phyloP scores from a whole-genome alignment of 1,140 invertebrate species.

The Anastatus disparis region DNA sequence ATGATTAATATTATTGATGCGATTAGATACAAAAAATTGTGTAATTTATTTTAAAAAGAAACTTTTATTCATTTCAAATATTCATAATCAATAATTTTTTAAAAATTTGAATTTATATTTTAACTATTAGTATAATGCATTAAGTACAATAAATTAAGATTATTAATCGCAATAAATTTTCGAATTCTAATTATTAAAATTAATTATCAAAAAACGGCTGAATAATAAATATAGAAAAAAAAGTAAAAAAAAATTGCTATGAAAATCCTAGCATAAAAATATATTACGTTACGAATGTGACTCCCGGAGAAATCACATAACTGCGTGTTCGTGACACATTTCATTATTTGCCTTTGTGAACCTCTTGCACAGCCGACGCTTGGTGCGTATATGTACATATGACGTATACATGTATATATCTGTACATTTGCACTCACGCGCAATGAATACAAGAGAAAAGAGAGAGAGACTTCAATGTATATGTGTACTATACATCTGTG shows the following conservation, averaged over 20 bases:
- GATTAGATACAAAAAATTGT: too few species aligned
- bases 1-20: too few species aligned
- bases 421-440: not conserved
- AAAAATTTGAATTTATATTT: too few species aligned
- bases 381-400: not conserved
- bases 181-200: too few species aligned
- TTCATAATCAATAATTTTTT: too few species aligned
- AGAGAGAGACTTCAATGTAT: not conserved
- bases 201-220: too few species aligned
- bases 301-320: not conserved
- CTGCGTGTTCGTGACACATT: constrained; percentile 21
- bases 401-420: not conserved
- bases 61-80: too few species aligned
- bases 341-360: constrained; percentile 19
- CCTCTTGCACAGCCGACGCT: not conserved
- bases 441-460: not conserved
- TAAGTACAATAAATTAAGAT: too few species aligned
- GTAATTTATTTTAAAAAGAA: too few species aligned
- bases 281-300: not conserved
- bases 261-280: not conserved
- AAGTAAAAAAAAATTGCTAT: not conserved
- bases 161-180: too few species aligned
- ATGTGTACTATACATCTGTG: not conserved
- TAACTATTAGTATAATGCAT: too few species aligned
- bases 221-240: too few species aligned